phyloP scores from a whole-genome alignment of 2,888 invertebrate species.

The Ectropis crepuscularia region DNA sequence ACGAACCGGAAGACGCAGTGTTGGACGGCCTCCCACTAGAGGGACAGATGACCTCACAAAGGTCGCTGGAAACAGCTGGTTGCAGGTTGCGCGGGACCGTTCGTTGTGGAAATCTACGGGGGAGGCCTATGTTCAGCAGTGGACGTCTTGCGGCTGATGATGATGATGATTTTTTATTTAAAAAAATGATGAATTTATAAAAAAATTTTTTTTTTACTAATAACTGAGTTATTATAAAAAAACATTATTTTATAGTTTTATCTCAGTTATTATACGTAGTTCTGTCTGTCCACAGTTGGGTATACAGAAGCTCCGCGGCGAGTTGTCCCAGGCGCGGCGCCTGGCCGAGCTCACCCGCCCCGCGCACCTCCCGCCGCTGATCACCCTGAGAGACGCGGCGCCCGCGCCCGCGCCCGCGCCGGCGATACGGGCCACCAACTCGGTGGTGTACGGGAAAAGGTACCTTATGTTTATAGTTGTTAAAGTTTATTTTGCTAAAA shows the following conservation, averaged over 20 bases:
- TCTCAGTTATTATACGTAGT: too few relatives aligned
- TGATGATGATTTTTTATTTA: too few relatives aligned
- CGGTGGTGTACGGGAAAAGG: slow-evolving; percentile 84
- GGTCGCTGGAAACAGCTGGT: too few relatives aligned
- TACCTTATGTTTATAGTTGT: slow-evolving; percentile 32
- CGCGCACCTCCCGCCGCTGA: slow-evolving; percentile 66
- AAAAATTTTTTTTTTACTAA: slow-evolving; percentile 31
- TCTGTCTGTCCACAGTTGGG: slow-evolving; percentile 73
- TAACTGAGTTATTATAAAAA: too few relatives aligned
- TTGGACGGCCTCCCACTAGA: too few relatives aligned
- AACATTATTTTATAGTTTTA: too few relatives aligned
- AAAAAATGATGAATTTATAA: slow-evolving; percentile 1
- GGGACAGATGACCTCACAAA: too few relatives aligned
- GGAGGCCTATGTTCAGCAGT: too few relatives aligned
- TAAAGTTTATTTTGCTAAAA: not conserved
- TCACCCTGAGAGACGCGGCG: slow-evolving; percentile 51
- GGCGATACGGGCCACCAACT: slow-evolving; percentile 59
- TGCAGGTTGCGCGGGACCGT: too few relatives aligned
- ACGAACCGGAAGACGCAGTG: too few relatives aligned
- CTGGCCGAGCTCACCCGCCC: slow-evolving; percentile 91
- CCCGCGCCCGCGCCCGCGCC: slow-evolving; percentile 56
- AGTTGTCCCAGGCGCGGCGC: slow-evolving; percentile 87
- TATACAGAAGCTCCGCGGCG: slow-evolving; percentile 87
- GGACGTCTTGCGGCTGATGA: too few relatives aligned
- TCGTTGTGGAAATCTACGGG: too few relatives aligned